Percentiles rank a stretch among this genome's conserved stretches.
Conservation (phyloP, 2,797 vertebrate genomes). For the Loriculus beryllinus region DNA sequence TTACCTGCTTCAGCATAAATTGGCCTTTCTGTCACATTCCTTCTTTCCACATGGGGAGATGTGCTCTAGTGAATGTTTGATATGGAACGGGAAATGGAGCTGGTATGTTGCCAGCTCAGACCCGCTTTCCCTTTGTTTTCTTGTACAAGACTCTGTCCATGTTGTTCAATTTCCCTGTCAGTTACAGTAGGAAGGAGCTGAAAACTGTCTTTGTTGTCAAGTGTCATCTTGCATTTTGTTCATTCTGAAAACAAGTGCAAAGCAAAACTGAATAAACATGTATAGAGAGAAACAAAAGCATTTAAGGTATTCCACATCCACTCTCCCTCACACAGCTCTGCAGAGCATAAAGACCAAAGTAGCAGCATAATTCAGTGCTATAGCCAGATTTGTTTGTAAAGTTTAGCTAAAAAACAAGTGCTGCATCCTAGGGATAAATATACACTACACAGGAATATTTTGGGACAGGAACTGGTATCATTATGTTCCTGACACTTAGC, state of each 20-base stretch:
- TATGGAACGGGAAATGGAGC: constrained; percentile 37
- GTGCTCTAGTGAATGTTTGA: background rate
- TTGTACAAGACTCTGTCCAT: background rate
- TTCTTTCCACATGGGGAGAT: background rate
- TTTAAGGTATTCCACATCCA: background rate
- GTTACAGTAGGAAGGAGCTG: background rate
- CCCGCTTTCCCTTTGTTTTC: background rate
- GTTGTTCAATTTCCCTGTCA: constrained; percentile 6
- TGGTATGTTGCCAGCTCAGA: constrained; percentile 34
- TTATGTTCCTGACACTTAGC: background rate
- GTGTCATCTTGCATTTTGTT: constrained; percentile 27
- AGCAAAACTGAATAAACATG: constrained; percentile 6
- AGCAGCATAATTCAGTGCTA: background rate
- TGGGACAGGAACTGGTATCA: background rate
- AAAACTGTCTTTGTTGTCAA: constrained; percentile 31
- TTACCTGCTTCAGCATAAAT: background rate
- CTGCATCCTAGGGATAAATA: background rate
- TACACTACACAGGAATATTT: background rate
- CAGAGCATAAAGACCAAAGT: background rate
- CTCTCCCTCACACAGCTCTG: background rate
- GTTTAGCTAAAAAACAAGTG: background rate
- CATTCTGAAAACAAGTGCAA: constrained; percentile 36
- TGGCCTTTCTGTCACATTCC: background rate
- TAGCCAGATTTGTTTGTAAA: background rate
- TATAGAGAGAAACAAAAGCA: background rate